Evolutionary conservation across 2,797 vertebrate species (phyloP), one percentile per base, ranked within the genome.

Genomic region (Ceyx erithaca): DNA sequence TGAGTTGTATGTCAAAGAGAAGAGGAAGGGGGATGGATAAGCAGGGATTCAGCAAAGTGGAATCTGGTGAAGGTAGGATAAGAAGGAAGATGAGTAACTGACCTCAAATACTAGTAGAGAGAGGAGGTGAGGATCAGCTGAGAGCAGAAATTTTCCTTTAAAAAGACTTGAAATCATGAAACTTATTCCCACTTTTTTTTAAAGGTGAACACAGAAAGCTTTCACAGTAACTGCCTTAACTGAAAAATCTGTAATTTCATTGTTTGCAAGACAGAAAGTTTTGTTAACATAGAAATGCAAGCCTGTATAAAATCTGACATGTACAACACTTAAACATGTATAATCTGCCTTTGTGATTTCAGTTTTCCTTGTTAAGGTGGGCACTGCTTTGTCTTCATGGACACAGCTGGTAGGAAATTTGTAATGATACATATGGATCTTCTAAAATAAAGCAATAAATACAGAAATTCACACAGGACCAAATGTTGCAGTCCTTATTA

Each of bases 151-250:
- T 87, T 92, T 80, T 75, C 62, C 66, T 83, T 68, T 87, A 75
- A 88, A 91, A 91, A 92, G 61, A 75, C 72, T 79, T 92, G 67
- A 85, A 90, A 90, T 91, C 88, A 45, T 87, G 69, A 75, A 86
- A 10, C 57, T 67, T 69, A 78, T 70, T 86, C 61, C 75, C 70
- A 89, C 46, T 20, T 21, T 52, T 30, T 25, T 87, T 92, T 93
- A 85, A 90, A 88, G 64, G 49, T 3, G 4, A 89, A 40, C 68
- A 76, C 71, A 85, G 88, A 96, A 91, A 94, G 75, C 78, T 71
- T 82, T 94, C 67, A 37, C 73, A 82, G 46, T 48, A 91, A 52
- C 78, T 81, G 35, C 63, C 77, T 72, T 81, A 79, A 86, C 78
- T 91, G 75, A 84, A 79, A 73, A 88, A 63, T 30, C 63, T 83